Conservation (phyloP, 2,888 invertebrate species). For the Silvanus unidentatus region DNA sequence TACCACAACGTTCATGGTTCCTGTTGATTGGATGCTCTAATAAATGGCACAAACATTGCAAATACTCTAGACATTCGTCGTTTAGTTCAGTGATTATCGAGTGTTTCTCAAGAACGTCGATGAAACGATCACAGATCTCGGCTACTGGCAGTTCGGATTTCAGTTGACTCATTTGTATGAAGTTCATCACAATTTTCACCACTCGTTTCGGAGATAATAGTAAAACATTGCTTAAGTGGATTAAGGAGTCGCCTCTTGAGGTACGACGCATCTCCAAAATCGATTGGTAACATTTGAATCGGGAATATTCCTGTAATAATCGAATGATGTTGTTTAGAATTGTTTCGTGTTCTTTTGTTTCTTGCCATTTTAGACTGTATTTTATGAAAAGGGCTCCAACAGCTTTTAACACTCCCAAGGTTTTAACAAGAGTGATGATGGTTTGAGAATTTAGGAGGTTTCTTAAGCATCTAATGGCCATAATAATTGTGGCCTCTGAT, state of each 20-base stretch:
- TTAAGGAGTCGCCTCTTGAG: conserved; percentile 36
- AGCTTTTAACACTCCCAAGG: conserved; percentile 30
- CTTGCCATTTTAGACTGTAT: conserved; percentile 34
- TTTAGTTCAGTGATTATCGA: conserved; percentile 26
- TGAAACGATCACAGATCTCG: conserved; percentile 34
- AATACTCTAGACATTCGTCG: conserved; percentile 30
- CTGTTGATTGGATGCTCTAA: conserved; percentile 35
- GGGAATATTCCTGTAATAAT: conserved; percentile 36
- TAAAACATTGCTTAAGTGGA: conserved; percentile 34
- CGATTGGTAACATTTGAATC: conserved; percentile 31
- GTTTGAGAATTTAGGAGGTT: conserved; percentile 33
- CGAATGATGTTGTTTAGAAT: conserved; percentile 36
- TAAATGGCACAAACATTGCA: conserved; percentile 37
- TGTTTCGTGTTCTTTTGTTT: conserved; percentile 29
- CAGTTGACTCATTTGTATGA: conserved; percentile 30
- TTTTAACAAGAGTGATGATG: conserved; percentile 28
- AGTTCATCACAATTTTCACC: conserved; percentile 41
- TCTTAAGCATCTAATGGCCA: conserved; percentile 42
- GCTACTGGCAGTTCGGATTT: conserved; percentile 40
- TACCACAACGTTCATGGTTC: conserved; percentile 27
- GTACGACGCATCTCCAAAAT: conserved; percentile 35
- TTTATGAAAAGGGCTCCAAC: conserved; percentile 38
- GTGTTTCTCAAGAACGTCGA: conserved; percentile 29
- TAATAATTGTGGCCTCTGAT: conserved; percentile 43
- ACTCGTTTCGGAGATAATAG: conserved; percentile 34